Base-by-base conservation (phyloP, 1,140 invertebrate genomes). In the Drosophila insularis region DNA sequence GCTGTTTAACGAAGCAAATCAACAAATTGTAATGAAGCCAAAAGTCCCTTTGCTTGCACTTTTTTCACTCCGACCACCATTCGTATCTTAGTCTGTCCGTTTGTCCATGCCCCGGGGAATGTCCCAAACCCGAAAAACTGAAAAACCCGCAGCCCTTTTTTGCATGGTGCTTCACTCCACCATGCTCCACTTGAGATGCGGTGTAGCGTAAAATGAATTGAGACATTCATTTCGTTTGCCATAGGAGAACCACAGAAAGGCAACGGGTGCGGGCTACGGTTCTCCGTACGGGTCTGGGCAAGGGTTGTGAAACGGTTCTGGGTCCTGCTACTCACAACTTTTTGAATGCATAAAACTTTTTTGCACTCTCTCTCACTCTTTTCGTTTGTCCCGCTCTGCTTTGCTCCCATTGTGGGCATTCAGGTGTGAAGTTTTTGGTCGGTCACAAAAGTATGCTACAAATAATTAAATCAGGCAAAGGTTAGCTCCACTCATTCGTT, bases 1-100 rank as follows among this genome's bases (percentile, higher is more conserved):
- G 84, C 70, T 89, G 84, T 89, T 89, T 89, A 89, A 89, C 84
- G 84, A 89, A 89, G 84, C 84, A 89, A 89, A 89, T 89, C 85
- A 89, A 89, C 80, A 85, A 89, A 89, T 89, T 89, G 84, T 89
- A 89, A 89, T 89, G 84, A 89, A 80, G 85, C 85, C 71, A 71
- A 74, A 58, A 79, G 76, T 77, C 75, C 43, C 69, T 74, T 78
- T 69, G 72, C 84, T 87, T 87, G 84, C 84, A 89, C 59, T 87
- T 87, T 87, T 56, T 53, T 50, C 14, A 6, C 6, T 19, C 14
- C 40, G 7, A 4, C 40, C 40, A 14, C 14, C 50, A 19, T 63
- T 39, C 63, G 27, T 40, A 17, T 23, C 55, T 75, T 63, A 35
- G 58, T 75, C 56, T 63, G 56, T 39, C 32, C 62, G 37, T 53